Base-by-base conservation (phyloP, 2,888 invertebrate species). In the Aricia artaxerxes region DNA sequence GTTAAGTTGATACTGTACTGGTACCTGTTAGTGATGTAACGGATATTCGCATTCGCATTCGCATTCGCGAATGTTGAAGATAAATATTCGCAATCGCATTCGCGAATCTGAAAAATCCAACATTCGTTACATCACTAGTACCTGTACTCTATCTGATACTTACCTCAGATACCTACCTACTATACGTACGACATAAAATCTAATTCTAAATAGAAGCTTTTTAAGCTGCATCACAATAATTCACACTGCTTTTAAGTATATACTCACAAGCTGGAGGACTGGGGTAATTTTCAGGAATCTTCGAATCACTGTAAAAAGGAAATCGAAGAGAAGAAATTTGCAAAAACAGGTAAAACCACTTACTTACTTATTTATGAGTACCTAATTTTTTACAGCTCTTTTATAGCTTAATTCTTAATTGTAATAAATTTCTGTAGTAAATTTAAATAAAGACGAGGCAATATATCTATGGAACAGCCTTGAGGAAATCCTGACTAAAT, bases 381-480 rank as follows among this genome's bases (percentile, higher is more conserved):
- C 16, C 4, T 57, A n/a, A 4, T 16, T 16, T 57, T 53, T 53
- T 13, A 53, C 53, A 53, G 13, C 53, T 13, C 1, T 1, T 16
- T 53, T 7, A 60, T 61, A 61, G n/a, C 60, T 61, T 61, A 61
- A 7, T 61, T 24, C 44, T 44, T 9, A 44, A 9, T 44, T 9
- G 2, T 44, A 44, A 44, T 53, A n/a, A 61, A 9, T 31, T 49
- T 64, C 80, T 81, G 2, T 83, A 93, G 93, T 83, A 2, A 86
- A 84, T 1, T 80, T 93, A 77, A 83, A 88, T 76, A 61, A 83
- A 0, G 89, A 91, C 16, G 84, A 85, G 0, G 88, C 87, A 5
- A 84, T 87, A 9, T 93, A 91, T 82, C 83, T 94, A 0, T 94
- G 93, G 93, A 86, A 88, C 13, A 85, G 82, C 40, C 87, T 91